Base-by-base conservation (phyloP, 92 coral and sea anemone genomes). In the Palythoa heliodiscus region DNA sequence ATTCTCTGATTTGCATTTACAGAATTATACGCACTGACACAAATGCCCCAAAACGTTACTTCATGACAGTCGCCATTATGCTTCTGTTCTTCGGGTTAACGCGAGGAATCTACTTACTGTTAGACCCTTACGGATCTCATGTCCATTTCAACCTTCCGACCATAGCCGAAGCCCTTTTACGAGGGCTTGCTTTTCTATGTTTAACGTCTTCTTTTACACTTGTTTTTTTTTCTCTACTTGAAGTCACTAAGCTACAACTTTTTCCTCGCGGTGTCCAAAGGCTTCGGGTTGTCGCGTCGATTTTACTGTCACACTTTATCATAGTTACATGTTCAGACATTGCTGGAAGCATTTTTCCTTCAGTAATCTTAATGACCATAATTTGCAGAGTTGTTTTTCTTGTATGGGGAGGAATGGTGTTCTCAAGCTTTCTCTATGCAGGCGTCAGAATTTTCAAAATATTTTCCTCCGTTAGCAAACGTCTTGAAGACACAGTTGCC, bases 101-200 rank as follows among this genome's bases (percentile, higher is more conserved):
- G 61, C 83, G 91, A 37, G 83, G 87, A 11, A 14, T 72, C 1
- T 85, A 82, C 19, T 40, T 88, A 37, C 29, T 83, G 11, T 69
- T 70, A 29, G 91, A 88, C 24, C 91, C 91, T 2, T 88, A 88
- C 53, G 72, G 84, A 20, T 73, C 87, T n/a, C 83, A 55, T 22
- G 54, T 52, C 11, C 52, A 79, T 48, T 63, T 79, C 14, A 47
- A 79, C 19, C 84, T 79, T 8, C 84, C 84, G 48, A 79, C 60
- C 3, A 38, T 19, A 14, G 73, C 69, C 12, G 84, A 79, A 50
- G 84, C 84, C 11, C 11, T 79, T n/a, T 50, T 79, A 20, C 55
- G 84, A 63, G 60, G 84, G 37, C 19, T 79, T 3, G 73, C 73
- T 3, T 79, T 64, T n/a, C 84, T 61, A 19, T 79, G 84, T 43